Percentiles rank a stretch among this genome's conserved stretches.
Evolutionary conservation across 2,113 vertebrate species (phyloP).

Genomic region (Kryptolebias marmoratus): DNA sequence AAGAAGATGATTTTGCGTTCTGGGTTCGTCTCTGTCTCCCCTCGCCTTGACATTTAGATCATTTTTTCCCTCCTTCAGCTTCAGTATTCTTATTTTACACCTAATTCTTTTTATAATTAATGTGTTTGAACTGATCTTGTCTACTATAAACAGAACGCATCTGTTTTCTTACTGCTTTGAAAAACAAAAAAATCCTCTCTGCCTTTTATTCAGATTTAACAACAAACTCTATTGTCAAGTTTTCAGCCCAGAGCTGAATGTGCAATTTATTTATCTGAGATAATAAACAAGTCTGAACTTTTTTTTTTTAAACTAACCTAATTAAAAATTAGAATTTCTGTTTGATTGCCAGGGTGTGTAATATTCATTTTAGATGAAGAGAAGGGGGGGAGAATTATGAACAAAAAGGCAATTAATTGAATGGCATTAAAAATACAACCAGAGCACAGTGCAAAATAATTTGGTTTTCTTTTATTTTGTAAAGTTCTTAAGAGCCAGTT

Average conservation of each 20-base stretch:
- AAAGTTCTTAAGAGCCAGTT: too few species aligned
- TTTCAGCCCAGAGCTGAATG: not conserved
- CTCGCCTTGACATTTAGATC: too few species aligned
- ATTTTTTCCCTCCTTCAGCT: too few species aligned
- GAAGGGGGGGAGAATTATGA: not conserved
- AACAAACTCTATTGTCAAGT: not conserved
- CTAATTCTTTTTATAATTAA: too few species aligned
- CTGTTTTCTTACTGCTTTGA: too few species aligned
- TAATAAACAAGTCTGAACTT: not conserved
- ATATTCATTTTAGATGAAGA: not conserved
- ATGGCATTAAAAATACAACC: not conserved
- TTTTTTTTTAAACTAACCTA: not conserved
- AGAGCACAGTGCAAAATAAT: not conserved
- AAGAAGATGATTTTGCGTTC: too few species aligned
- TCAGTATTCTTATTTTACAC: too few species aligned
- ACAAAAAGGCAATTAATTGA: not conserved
- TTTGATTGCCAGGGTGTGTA: constrained; percentile 2
- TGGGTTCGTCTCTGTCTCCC: too few species aligned
- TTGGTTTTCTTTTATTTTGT: not conserved
- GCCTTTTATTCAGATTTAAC: not conserved
- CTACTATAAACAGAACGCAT: too few species aligned
- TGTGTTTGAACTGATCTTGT: too few species aligned
- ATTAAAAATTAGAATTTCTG: not conserved
- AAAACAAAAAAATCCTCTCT: too few species aligned
- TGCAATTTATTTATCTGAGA: not conserved